phyloP scores from a whole-genome alignment of 2,113 vertebrate genomes.

The Perca flavescens region DNA sequence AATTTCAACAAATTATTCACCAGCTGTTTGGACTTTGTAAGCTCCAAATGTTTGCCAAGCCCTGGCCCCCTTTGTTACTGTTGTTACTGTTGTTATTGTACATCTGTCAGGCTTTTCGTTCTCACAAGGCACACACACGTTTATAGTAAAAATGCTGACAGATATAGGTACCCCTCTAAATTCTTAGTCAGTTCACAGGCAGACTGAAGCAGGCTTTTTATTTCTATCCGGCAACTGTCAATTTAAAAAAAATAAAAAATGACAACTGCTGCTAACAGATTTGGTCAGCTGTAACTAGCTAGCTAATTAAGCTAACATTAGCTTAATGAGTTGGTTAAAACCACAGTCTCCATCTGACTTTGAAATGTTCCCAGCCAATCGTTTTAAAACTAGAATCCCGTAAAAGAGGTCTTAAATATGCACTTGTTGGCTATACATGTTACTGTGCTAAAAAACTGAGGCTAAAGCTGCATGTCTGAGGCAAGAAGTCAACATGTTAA shows the following conservation, averaged over 20 bases:
- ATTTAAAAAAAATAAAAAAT: neutral
- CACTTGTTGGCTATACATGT: no score
- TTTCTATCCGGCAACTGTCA: neutral
- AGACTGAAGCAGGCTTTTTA: neutral
- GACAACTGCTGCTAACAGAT: neutral
- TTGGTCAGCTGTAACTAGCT: no score
- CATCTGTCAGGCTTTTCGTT: neutral
- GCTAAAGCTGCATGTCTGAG: no score
- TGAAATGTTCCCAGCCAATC: no score
- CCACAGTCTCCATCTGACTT: no score
- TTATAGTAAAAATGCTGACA: neutral
- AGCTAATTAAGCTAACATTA: no score
- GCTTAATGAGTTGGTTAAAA: no score
- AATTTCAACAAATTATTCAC: constrained; percentile 17
- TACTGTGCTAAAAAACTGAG: no score
- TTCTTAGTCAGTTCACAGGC: neutral
- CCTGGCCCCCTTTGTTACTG: neutral
- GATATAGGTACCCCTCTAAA: neutral
- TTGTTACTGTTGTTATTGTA: neutral
- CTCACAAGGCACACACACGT: neutral
- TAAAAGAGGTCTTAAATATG: no score
- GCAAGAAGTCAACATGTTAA: no score
- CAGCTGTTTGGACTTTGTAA: neutral
- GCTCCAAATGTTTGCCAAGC: neutral
- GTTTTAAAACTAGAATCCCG: no score